Base-by-base conservation (phyloP, 2,888 invertebrate species). In the Habroteleia sp. region DNA sequence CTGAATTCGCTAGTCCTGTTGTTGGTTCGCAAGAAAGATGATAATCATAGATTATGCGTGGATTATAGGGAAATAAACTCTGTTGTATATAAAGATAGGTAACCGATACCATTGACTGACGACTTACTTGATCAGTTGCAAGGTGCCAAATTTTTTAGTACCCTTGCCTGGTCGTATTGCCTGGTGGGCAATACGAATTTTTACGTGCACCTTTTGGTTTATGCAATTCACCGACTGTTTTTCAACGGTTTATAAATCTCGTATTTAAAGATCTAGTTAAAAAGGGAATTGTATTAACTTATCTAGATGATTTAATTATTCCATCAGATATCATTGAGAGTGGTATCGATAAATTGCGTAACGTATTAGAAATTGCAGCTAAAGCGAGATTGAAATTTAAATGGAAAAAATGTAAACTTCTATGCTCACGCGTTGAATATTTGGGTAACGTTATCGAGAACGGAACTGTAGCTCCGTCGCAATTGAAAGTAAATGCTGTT, bases 21-120 rank as follows among this genome's bases (percentile, higher is more conserved):
- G 42, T 77, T 75, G 0, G 68, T 72, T 4, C 42, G 20, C 6
- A 77, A 74, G 8, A 68, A 65, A 11, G 23, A 60, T 4, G 62
- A 33, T 0, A 23, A 27, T 0, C 46, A 27, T n/a, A 33, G 68
- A 0, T 33, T 77, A 2, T 75, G 60, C 3, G 11, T 73, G 3
- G 73, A 77, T 25, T 73, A 69, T 13, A 27, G 77, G 1, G 10
- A 20, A 0, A 11, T 76, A 0, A 77, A 72, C n/a, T 62, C 44
- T 5, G 65, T 48, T 3, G 58, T 66, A 3, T 14, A 29, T 3
- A 27, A 39, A 1, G 73, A 76, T 31, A 44, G 29, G 2, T 66
- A 27, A n/a, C 66, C 62, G 0, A 42, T 54, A 44, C 54, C 71
- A 0, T 8, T 66, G 1, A 44, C 72, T 3, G 63, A 73, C 1